Percentiles rank a stretch among this genome's conserved stretches.
These are phyloP conservation scores for Elanoides forficatus DNA, from an alignment of 2,113 vertebrate genomes.

Conservation along the genomic window DNA sequence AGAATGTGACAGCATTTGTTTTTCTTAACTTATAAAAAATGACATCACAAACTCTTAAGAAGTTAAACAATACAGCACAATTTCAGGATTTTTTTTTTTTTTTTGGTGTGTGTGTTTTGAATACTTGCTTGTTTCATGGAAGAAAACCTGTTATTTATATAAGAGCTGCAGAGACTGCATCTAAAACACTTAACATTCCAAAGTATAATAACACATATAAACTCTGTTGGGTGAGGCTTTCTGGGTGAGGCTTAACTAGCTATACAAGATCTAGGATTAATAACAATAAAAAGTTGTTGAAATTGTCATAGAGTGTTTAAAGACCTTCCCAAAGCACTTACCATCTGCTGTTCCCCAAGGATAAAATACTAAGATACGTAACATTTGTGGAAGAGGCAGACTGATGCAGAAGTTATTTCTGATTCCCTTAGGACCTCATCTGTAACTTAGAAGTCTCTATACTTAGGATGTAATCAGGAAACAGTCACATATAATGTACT, in stretches of 20 bases:
- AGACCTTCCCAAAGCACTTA: conserved; percentile 49
- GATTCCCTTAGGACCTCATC: neutral
- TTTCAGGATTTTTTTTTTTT: neutral
- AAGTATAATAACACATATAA: conserved; percentile 70
- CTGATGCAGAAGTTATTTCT: neutral
- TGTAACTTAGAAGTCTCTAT: neutral
- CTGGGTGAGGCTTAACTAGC: conserved; percentile 70
- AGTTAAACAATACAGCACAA: conserved; percentile 54
- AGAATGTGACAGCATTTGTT: conserved; percentile 60
- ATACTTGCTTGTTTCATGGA: conserved; percentile 52
- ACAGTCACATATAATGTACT: neutral
- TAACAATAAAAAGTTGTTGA: conserved; percentile 65
- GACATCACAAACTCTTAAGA: conserved; percentile 60
- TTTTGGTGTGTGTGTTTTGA: neutral
- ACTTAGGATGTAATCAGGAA: neutral
- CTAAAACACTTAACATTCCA: conserved; percentile 76
- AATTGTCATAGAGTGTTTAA: conserved; percentile 54
- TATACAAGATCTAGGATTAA: conserved; percentile 66
- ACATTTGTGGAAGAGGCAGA: conserved; percentile 9
- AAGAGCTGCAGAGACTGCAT: conserved; percentile 67
- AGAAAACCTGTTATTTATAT: conserved; percentile 57
- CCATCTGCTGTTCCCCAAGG: neutral
- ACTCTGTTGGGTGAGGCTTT: conserved; percentile 67
- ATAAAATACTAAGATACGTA: neutral
- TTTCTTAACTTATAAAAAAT: conserved; percentile 59